Base-by-base conservation (phyloP, 2,888 invertebrate species). In the Dasysyrphus albostriatus region DNA sequence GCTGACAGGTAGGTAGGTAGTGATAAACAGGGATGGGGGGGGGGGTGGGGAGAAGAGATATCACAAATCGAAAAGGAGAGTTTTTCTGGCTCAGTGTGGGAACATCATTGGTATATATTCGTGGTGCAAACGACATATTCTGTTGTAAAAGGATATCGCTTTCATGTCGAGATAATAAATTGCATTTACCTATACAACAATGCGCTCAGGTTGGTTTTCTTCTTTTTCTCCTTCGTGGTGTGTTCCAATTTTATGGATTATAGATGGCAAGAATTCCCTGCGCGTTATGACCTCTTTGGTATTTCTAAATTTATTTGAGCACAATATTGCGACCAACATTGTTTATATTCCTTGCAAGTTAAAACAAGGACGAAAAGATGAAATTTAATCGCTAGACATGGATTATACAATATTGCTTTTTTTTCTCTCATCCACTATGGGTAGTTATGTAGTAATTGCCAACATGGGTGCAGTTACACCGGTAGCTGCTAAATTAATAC, bases 101-200 rank as follows among this genome's bases (percentile, higher is more conserved):
- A 39, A 39, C 8, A 10, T 51, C 24, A 24, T 24, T 12, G 3
- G 32, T 32, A 32, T 32, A 7, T 32, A 5, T 32, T 4, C 14
- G 5, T 69, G 24, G 39, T 70, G 65, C 10, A 51, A 49, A 29
- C 19, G 82, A 63, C 72, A 47, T 42, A 34, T 59, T 42, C 65
- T 47, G 10, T 44, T 75, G 37, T 61, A 54, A 49, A 56, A 49
- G 84, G 76, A 80, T 80, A 84, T 81, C 75, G 54, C 19, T 73
- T 80, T 85, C 77, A 73, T 77, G 81, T 67, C 54, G 76, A 29
- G 72, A 67, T 81, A 81, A 85, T 85, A 85, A 85, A 85, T 85
- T 85, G 84, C 81, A 85, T 76, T 76, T 69, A 69, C 51, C 51
- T 73, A 16, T 47, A 16, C 81, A 77, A 72, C 61, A 81, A 77